Conservation (phyloP, 2,888 invertebrate genomes). For the Limnephilus lunatus region DNA sequence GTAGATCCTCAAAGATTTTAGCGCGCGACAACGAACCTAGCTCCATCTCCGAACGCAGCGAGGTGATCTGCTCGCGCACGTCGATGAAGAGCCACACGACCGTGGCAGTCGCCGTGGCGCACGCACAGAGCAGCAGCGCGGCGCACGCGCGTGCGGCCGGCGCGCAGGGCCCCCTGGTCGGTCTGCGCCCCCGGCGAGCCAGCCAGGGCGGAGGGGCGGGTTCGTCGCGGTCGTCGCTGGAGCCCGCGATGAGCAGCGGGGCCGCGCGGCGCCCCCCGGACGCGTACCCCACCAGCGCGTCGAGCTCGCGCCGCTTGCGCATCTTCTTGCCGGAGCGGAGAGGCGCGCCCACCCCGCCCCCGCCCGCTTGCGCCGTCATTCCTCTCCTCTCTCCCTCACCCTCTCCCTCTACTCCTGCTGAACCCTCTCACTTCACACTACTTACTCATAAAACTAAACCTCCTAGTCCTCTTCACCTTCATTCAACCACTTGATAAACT, state of each 20-base stretch:
- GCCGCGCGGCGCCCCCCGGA: constrained; percentile 71
- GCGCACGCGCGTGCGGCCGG: constrained; percentile 79
- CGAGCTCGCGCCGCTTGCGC: constrained; percentile 86
- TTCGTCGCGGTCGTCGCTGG: constrained; percentile 79
- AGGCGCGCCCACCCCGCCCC: constrained; percentile 72
- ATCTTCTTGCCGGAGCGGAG: constrained; percentile 83
- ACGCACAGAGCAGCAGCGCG: constrained; percentile 79
- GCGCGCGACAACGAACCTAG: constrained; percentile 75
- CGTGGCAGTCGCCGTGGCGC: constrained; percentile 81
- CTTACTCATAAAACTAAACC: not conserved
- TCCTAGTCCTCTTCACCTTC: not conserved
- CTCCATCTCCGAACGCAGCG: constrained; percentile 81
- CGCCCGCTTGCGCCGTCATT: constrained; percentile 51
- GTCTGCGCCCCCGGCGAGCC: constrained; percentile 66
- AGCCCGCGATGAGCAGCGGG: constrained; percentile 82
- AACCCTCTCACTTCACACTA: not conserved
- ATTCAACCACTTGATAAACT: not conserved
- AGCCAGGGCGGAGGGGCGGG: constrained; percentile 71
- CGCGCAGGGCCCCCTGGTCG: constrained; percentile 71
- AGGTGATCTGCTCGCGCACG: constrained; percentile 81
- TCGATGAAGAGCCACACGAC: constrained; percentile 84
- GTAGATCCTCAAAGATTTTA: not conserved
- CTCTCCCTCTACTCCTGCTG: not conserved
- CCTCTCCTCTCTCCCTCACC: constrained; percentile 11
- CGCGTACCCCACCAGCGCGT: constrained; percentile 80